Conservation (phyloP, 2,113 vertebrate species). For the Melanocharis versteri region DNA sequence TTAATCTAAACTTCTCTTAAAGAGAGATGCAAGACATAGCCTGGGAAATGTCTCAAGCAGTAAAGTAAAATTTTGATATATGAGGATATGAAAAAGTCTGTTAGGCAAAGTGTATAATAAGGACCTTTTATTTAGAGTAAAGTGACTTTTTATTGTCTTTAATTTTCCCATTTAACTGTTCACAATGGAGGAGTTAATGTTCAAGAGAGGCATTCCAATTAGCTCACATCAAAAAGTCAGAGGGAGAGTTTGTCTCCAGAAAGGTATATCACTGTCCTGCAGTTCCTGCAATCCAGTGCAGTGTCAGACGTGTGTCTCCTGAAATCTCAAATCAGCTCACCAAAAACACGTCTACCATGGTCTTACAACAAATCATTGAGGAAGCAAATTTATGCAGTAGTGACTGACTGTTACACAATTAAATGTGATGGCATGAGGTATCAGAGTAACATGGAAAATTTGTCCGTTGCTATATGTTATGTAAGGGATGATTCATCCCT, state of each 20-base stretch:
- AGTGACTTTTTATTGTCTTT: constrained; percentile 9
- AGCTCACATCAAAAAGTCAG: background rate
- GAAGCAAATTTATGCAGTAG: constrained; percentile 32
- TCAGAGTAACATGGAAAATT: constrained; percentile 41
- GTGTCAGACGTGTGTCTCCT: background rate
- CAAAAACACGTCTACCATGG: background rate
- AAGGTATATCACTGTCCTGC: background rate
- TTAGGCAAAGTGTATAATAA: background rate
- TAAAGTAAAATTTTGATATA: constrained; percentile 16
- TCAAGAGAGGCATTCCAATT: background rate
- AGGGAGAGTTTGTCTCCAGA: background rate
- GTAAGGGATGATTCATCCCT: constrained; percentile 54
- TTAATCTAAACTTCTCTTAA: background rate
- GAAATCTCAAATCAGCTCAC: background rate
- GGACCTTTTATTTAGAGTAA: constrained; percentile 35
- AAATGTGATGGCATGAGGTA: constrained; percentile 52
- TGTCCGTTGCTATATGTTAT: constrained; percentile 37
- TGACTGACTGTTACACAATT: constrained; percentile 61
- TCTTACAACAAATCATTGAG: constrained; percentile 28
- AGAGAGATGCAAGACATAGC: background rate
- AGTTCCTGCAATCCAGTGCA: background rate
- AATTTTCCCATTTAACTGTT: constrained; percentile 13
- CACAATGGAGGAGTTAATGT: constrained; percentile 14
- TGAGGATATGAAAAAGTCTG: background rate
- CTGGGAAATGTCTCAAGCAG: background rate